Conservation (phyloP, 2,888 invertebrate genomes). For the Himalopsyche japonica region DNA sequence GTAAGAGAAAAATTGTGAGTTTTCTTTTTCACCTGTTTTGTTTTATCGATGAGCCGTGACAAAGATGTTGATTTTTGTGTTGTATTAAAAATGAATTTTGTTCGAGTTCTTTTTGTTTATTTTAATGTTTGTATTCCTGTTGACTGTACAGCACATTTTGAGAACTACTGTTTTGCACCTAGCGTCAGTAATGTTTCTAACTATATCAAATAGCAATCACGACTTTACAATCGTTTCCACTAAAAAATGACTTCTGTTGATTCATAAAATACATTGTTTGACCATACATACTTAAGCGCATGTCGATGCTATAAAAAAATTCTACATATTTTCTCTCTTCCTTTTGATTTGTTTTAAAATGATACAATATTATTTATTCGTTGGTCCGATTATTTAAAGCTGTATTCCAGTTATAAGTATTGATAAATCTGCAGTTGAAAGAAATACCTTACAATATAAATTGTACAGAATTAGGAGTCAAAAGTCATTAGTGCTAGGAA, state of each 20-base stretch:
- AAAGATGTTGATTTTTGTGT: too few relatives aligned
- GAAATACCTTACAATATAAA: too few relatives aligned
- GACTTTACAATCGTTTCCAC: not conserved
- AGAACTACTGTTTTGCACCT: not conserved
- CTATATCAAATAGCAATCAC: not conserved
- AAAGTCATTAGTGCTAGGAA: too few relatives aligned
- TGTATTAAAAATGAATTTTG: too few relatives aligned
- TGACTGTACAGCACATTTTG: not conserved
- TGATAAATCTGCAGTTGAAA: not conserved
- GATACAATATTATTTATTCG: not conserved
- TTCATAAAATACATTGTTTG: not conserved
- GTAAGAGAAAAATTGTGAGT: too few relatives aligned
- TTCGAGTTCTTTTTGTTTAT: too few relatives aligned
- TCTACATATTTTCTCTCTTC: not conserved
- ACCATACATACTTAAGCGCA: not conserved
- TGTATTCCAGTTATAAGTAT: not conserved
- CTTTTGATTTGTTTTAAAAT: not conserved
- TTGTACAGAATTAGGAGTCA: too few relatives aligned
- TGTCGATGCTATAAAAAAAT: not conserved
- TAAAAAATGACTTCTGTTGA: not conserved
- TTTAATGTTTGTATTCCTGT: too few relatives aligned
- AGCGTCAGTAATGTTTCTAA: not conserved
- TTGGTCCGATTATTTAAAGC: not conserved
- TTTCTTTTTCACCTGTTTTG: too few relatives aligned
- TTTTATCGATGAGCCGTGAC: too few relatives aligned